Conservation (phyloP, 2,888 invertebrate genomes). For the Elaeidobius kamerunicus region DNA sequence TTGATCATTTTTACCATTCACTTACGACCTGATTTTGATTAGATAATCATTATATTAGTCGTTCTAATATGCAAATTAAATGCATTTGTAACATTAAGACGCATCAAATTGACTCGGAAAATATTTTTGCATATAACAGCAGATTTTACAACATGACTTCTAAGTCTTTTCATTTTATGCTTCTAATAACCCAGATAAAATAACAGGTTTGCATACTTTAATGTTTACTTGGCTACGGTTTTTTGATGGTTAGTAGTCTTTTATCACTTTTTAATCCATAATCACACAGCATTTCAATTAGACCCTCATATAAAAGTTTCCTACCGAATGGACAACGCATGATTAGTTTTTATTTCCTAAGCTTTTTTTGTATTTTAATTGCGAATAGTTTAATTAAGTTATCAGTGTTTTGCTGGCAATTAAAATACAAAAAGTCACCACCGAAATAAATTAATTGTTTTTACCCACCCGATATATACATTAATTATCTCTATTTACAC, state of each 20-base stretch:
- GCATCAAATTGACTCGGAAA: background rate
- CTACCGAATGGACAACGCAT: background rate
- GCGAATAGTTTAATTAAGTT: too few species aligned
- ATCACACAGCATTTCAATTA: conserved; percentile 18
- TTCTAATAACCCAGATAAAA: background rate
- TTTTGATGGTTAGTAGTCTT: conserved; percentile 21
- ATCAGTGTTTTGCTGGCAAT: too few species aligned
- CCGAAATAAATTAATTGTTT: too few species aligned
- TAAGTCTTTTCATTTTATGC: background rate
- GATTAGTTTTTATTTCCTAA: background rate
- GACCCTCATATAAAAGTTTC: conserved; percentile 11
- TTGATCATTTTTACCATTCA: background rate
- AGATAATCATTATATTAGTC: background rate
- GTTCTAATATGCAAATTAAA: background rate
- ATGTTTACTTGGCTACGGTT: conserved; percentile 10
- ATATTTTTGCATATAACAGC: background rate
- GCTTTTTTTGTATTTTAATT: too few species aligned
- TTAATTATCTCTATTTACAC: conserved; percentile 25
- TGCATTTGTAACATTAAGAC: background rate
- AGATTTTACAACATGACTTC: background rate
- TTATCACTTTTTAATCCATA: conserved; percentile 22
- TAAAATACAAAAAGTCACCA: too few species aligned
- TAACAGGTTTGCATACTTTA: conserved; percentile 13
- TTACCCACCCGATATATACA: conserved; percentile 7
- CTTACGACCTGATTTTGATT: background rate